phyloP scores from a whole-genome alignment of 2,113 vertebrate species.

The Neotragus moschatus region DNA sequence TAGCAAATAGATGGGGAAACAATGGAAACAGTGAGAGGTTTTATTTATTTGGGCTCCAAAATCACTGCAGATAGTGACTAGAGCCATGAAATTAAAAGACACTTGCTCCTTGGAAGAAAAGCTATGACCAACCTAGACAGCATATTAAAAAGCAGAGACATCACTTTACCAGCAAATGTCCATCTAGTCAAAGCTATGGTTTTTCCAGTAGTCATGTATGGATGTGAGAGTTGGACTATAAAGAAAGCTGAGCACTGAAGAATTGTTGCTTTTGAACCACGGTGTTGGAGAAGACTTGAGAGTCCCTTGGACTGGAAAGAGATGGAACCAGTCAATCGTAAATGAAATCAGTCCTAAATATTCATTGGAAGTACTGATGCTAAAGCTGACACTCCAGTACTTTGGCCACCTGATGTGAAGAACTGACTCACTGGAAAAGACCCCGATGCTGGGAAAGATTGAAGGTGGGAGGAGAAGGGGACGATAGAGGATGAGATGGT shows the following conservation, averaged over 20 bases:
- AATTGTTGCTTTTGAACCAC: neutral
- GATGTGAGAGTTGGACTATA: neutral
- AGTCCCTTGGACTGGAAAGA: neutral
- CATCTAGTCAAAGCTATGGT: neutral
- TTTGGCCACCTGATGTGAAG: neutral
- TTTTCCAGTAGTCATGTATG: neutral
- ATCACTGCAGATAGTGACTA: neutral
- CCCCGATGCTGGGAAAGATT: neutral
- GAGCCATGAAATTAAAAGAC: neutral
- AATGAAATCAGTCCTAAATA: neutral
- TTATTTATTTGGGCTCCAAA: neutral
- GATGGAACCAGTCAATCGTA: fast-evolving
- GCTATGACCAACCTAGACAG: neutral
- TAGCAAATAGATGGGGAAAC: neutral
- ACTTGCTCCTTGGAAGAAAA: neutral
- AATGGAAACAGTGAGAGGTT: neutral
- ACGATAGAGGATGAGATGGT: neutral
- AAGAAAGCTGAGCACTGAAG: neutral
- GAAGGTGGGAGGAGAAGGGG: neutral
- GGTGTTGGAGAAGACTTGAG: neutral
- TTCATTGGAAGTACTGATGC: neutral
- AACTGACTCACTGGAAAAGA: neutral
- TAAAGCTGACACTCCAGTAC: neutral
- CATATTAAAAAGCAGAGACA: neutral
- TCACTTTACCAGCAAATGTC: neutral